Evolutionary conservation across 2,888 invertebrate genomes (phyloP), one percentile per base, ranked within the genome.

Genomic region (Rhingia campestris): DNA sequence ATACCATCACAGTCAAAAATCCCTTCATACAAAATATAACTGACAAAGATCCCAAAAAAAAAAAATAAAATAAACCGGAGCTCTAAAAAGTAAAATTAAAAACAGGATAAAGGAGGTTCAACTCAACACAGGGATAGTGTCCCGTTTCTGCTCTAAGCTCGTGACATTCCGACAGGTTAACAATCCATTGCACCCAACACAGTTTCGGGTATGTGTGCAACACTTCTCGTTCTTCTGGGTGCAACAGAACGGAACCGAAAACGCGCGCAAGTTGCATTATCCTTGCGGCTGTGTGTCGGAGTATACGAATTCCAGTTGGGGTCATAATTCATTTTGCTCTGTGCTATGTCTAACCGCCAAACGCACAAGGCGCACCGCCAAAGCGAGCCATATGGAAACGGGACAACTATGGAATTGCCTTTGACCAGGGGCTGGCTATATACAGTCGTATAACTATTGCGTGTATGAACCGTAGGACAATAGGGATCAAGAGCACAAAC

Each of bases 91-190:
- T 45, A 63, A n/a, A 64, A 37, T 49, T 33, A 32, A 32, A 32
- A 41, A 30, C 32, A 41, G 41, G 12, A 6, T 4, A 49, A 63
- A 39, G 53, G 54, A 56, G 35, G 47, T 22, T 30, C 49, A 49
- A 22, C 43, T 54, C 35, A 43, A 6, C 39, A 66, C 53, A 59
- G 35, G 56, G 45, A 43, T 47, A 22, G 35, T 49, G 14, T 56
- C 49, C 14, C 47, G 45, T 41, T 39, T 39, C 35, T 54, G 30
- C 51, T 80, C 43, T 59, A 33, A 73, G 45, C 67, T 56, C 51
- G 56, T 69, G 82, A 64, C 82, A 82, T 82, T 84, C 80, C 74
- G 84, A 84, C 84, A 84, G 84, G 84, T 84, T 84, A 84, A 70
- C 74, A 74, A 66, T 75, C 64, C 70, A 59, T 75, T 72, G 59